phyloP scores from a whole-genome alignment of 2,113 vertebrate species.

The Cyprinodon tularosa region DNA sequence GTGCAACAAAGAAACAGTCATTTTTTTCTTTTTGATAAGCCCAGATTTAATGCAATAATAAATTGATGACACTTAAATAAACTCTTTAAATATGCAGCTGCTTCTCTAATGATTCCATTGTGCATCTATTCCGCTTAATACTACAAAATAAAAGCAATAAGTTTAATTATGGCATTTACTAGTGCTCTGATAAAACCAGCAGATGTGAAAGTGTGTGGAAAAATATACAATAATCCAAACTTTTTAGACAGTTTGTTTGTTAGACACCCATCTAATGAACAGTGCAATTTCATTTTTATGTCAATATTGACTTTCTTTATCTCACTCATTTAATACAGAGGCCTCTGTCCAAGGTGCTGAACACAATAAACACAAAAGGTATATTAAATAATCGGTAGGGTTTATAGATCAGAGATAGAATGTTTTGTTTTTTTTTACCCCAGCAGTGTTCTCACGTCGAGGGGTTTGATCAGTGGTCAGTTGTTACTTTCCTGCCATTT shows the following conservation, averaged over 20 bases:
- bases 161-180: neutral
- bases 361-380: too few species aligned
- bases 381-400: too few species aligned
- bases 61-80: neutral
- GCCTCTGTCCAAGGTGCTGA: too few species aligned
- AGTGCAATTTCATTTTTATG: too few species aligned
- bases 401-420: too few species aligned
- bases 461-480: conserved; percentile 17
- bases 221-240: neutral
- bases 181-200: neutral
- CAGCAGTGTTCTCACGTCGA: neutral
- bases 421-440: too few species aligned
- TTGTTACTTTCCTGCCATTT: conserved; percentile 4
- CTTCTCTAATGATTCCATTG: neutral
- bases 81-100: too few species aligned
- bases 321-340: too few species aligned
- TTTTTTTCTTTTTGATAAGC: too few species aligned
- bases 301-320: too few species aligned
- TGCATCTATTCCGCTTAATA: neutral
- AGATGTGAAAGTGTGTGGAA: neutral
- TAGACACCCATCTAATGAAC: neutral
- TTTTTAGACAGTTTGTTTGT: neutral
- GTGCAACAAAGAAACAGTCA: too few species aligned
- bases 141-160: neutral
- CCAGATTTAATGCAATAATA: too few species aligned